These are phyloP conservation scores for Pangasianodon gigas DNA, from an alignment of 2,113 vertebrate species.

Conservation along the genomic window DNA sequence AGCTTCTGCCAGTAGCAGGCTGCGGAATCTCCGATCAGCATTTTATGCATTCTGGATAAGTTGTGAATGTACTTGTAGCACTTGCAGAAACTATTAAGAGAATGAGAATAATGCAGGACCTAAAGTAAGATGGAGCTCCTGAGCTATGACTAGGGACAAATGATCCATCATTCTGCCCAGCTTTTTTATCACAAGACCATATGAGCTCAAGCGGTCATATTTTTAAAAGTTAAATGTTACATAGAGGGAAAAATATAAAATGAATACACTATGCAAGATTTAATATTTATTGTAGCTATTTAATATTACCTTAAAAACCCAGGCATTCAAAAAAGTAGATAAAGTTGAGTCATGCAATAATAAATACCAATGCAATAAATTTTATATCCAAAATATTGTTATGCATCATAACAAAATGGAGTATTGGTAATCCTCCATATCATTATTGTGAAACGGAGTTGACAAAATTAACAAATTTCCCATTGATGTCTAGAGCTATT, in stretches of 20 bases:
- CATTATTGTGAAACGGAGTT: not conserved
- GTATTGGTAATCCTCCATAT: too few relatives aligned
- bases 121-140: slow-evolving; percentile 5
- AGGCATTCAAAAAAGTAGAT: not conserved
- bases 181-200: not conserved
- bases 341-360: not conserved
- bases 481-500: not conserved
- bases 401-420: not conserved
- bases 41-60: slow-evolving; percentile 16
- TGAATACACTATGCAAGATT: not conserved
- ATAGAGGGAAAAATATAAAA: not conserved
- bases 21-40: slow-evolving; percentile 25
- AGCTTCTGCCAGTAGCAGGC: not conserved
- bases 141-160: not conserved
- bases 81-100: not conserved
- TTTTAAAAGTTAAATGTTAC: not conserved
- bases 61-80: not conserved
- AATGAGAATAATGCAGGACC: slow-evolving; percentile 8
- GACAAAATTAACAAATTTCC: not conserved
- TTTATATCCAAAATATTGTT: not conserved
- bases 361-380: not conserved
- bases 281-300: not conserved
- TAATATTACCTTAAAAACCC: not conserved
- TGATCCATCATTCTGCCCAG: not conserved
- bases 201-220: not conserved